Base-by-base conservation (phyloP, 23 tunicate genomes). In the Ascidia mentula region DNA sequence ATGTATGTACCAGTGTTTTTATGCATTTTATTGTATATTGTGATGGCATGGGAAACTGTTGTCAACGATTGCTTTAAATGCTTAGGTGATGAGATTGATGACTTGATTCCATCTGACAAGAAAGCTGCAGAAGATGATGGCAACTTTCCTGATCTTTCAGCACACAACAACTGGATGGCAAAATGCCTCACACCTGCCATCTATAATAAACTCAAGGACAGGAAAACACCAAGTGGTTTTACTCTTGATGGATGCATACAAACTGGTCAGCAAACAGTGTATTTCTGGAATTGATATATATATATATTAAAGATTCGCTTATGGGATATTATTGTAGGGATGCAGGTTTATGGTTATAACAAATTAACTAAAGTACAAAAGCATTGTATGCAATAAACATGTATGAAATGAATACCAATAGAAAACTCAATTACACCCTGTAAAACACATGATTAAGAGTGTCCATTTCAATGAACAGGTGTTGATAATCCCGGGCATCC, bases 401-500 rank as follows among this genome's bases (percentile, higher is more conserved):
- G n/a, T n/a, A n/a, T n/a, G n/a, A n/a, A n/a, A n/a, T n/a, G n/a
- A n/a, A n/a, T n/a, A n/a, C n/a, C n/a, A n/a, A n/a, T n/a, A n/a
- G n/a, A 53, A 53, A 9, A 53, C 65, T 53, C 24, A 5, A 53
- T 53, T 26, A 6, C 24, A 28, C 1, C 4, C 1, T 9, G 22
- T 20, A 53, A 28, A 53, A 53, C 22, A 53, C 15, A 15, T 42
- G 53, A 9, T 53, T 9, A 53, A 3, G 13, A 53, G 24, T 53
- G 22, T 53, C 32, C 28, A 31, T 7, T 60, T 20, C 38, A 32
- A 0, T 42, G 18, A n/a, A n/a, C 40, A 90, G 97, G 92, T 32
- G 92, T 92, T 20, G 92, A 87, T 60, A 92, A 92, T 45, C 92
- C 97, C 18, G 98, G 99, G 33, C 99, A 95, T 75, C 99, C 99